Conservation (phyloP, 2,797 vertebrate genomes). For the Liasis olivaceus region DNA sequence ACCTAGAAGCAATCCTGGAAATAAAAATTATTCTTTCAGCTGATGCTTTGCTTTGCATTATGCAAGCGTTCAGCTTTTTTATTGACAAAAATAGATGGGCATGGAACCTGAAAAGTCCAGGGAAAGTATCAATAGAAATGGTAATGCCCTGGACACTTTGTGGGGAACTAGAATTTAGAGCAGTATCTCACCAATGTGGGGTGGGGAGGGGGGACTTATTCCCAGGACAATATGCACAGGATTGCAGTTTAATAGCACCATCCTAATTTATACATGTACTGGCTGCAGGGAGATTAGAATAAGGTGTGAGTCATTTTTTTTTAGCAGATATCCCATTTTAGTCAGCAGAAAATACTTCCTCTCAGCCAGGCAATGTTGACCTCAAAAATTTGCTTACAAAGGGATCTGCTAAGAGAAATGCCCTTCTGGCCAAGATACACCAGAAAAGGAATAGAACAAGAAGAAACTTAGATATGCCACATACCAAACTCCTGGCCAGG, state of each 20-base stretch:
- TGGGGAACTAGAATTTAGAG: not conserved
- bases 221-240: not conserved
- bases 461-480: not conserved
- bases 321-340: not conserved
- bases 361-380: not conserved
- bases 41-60: not conserved
- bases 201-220: not conserved
- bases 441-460: not conserved
- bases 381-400: not conserved
- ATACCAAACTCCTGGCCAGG: not conserved
- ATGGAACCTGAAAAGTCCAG: not conserved
- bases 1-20: not conserved
- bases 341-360: not conserved
- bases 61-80: not conserved
- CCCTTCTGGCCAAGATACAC: not conserved
- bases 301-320: not conserved
- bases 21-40: not conserved
- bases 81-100: not conserved
- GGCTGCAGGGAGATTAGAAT: not conserved
- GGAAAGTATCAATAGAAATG: not conserved
- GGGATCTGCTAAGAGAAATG: not conserved
- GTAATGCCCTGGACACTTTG: not conserved
- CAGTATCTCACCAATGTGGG: not conserved
- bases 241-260: not conserved
- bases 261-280: not conserved